Base-by-base conservation (phyloP, 2,113 vertebrate genomes). In the Toxostoma redivivum region DNA sequence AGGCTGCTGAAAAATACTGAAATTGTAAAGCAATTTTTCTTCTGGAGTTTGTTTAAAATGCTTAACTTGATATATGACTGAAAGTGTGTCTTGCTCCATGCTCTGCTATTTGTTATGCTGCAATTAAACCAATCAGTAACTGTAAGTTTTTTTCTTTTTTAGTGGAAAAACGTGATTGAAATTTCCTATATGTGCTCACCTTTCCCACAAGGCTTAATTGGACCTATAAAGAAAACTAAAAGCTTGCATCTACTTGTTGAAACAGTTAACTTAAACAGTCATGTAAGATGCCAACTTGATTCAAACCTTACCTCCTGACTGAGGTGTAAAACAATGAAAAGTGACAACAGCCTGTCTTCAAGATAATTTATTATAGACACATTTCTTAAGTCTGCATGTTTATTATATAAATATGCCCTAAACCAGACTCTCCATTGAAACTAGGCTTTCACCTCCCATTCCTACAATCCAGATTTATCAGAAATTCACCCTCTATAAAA, bases 401-500 rank as follows among this genome's bases (percentile, higher is more conserved):
- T 98, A 88, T 94, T 98, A 44, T 97, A 90, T 95, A 97, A 98
- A 97, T 92, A 97, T 76, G 50, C 31, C 25, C 79, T 74, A 81
- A 94, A 66, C 70, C 7, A 24, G 44, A 95, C 71, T 97, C 86
- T 95, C 94, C 57, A 57, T 95, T 96, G 85, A 96, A 95, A 92
- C 45, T 81, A 86, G 90, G 56, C 54, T 94, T 97, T 97, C 61
- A 70, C 87, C 51, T 96, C 71, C 89, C 40, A 61, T 90, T 96
- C 83, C 70, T 94, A 38, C 51, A 90, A 81, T 94, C 50, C 53
- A 88, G 71, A 82, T 93, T 93, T 97, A 92, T 97, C 97, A 97
- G 95, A 95, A 95, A 89, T 95, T 93, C 93, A 86, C 94, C 90
- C 95, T 96, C 97, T 96, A 17, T 90, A 92, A 98, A 97, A 95